Evolutionary conservation across 2,113 vertebrate genomes (phyloP).

Genomic region (Microtus ochrogaster): DNA sequence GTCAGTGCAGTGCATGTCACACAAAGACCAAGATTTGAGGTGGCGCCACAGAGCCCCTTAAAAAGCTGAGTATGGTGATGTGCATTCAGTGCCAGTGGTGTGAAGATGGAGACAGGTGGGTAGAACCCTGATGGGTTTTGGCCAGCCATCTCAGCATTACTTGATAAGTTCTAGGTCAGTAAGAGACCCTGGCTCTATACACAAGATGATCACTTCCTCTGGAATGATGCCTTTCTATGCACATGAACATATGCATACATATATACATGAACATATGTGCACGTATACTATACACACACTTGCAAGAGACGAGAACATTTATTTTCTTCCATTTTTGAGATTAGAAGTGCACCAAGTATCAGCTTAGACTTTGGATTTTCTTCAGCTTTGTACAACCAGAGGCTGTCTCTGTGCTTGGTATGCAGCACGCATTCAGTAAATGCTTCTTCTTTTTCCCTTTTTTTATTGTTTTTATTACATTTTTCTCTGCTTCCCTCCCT

Average conservation of each 20-base stretch:
- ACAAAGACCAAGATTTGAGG: background rate
- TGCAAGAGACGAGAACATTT: background rate
- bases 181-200: background rate
- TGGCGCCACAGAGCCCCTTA: too few relatives aligned
- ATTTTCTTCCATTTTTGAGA: constrained; percentile 3
- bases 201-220: background rate
- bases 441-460: background rate
- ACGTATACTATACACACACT: too few relatives aligned
- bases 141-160: background rate
- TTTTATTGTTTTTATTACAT: too few relatives aligned
- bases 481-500: too few relatives aligned
- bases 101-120: background rate
- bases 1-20: background rate
- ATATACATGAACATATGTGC: background rate
- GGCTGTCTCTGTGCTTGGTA: background rate
- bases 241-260: background rate
- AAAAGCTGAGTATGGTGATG: background rate
- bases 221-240: background rate
- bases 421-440: background rate
- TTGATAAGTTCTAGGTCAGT: background rate
- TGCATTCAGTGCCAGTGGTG: background rate
- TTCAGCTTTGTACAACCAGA: background rate
- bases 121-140: background rate
- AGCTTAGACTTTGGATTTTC: background rate
- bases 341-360: background rate